phyloP scores from a whole-genome alignment of 2,113 vertebrate genomes.

The Engraulis encrasicolus region DNA sequence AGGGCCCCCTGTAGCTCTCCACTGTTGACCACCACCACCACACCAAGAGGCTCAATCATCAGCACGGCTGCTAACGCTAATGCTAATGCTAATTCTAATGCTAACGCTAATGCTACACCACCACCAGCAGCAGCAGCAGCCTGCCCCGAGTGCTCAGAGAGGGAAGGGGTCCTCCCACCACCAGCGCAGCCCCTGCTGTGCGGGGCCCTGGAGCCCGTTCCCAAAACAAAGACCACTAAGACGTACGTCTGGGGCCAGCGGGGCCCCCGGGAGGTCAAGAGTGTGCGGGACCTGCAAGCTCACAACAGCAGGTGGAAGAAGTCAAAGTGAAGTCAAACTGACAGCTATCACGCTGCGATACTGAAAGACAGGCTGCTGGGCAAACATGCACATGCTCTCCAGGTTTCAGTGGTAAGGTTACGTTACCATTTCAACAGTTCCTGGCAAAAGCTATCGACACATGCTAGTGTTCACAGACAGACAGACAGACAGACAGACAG shows the following conservation, averaged over 20 bases:
- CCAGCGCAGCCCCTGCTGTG: not conserved
- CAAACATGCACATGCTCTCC: not conserved
- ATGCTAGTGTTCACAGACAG: no score
- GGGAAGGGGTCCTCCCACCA: not conserved
- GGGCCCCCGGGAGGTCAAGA: slow-evolving; percentile 53
- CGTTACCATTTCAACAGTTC: no score
- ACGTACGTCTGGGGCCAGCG: slow-evolving; percentile 48
- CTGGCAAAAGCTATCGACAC: no score
- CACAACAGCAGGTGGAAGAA: slow-evolving; percentile 37
- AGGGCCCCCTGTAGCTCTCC: not conserved
- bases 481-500: no score
- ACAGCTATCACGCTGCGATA: not conserved
- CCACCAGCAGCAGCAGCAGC: no score
- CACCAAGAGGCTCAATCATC: not conserved
- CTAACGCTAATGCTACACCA: no score
- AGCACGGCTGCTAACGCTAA: no score
- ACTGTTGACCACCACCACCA: not conserved
- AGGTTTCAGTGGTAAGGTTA: no score
- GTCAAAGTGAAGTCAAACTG: slow-evolving; percentile 19
- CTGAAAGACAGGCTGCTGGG: not conserved
- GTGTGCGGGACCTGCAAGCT: slow-evolving; percentile 39
- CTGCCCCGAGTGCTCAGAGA: not conserved
- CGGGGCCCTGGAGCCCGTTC: not conserved
- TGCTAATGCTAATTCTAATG: no score
- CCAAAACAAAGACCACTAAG: slow-evolving; percentile 53